A percentile compares a stretch with the other conserved stretches of the same genome.
phyloP scores from a whole-genome alignment of 2,888 invertebrate genomes.

The Drosophila vallismaia region DNA sequence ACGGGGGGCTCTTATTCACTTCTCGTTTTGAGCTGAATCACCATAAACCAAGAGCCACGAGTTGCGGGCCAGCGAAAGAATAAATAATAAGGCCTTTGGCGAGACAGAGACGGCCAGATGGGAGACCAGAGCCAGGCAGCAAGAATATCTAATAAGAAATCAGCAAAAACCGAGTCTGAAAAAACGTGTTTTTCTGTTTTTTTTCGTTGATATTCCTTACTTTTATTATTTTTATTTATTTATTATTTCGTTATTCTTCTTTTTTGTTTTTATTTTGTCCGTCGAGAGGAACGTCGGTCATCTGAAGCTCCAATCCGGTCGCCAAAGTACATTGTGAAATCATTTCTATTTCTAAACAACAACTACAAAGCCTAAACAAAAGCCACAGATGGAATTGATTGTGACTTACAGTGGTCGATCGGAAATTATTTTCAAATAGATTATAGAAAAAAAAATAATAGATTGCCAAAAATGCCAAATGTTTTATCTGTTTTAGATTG shows the following conservation, averaged over 20 bases:
- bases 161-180: conserved; percentile 52
- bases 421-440: not conserved
- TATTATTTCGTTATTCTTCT: conserved; percentile 25
- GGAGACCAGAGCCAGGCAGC: conserved; percentile 22
- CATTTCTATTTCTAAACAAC: conserved; percentile 74
- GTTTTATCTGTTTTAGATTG: conserved; percentile 61
- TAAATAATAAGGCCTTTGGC: conserved; percentile 56
- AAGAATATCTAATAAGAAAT: conserved; percentile 70
- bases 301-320: conserved; percentile 37
- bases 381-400: conserved; percentile 3
- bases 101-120: conserved; percentile 18
- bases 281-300: conserved; percentile 9
- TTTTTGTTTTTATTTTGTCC: conserved; percentile 13
- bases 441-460: too few species aligned
- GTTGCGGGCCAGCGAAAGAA: conserved; percentile 55
- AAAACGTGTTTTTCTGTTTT: conserved; percentile 61
- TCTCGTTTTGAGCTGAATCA: conserved; percentile 64
- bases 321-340: conserved; percentile 69
- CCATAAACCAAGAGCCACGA: conserved; percentile 40
- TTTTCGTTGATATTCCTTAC: conserved; percentile 25
- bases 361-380: conserved; percentile 36
- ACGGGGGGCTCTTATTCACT: conserved; percentile 58
- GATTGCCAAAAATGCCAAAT: not conserved
- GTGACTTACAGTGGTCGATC: not conserved
- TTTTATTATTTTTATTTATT: conserved; percentile 27